These are phyloP conservation scores for Zoanthus sociatus DNA, from an alignment of 92 coral and sea anemone genomes.

Conservation along the genomic window DNA sequence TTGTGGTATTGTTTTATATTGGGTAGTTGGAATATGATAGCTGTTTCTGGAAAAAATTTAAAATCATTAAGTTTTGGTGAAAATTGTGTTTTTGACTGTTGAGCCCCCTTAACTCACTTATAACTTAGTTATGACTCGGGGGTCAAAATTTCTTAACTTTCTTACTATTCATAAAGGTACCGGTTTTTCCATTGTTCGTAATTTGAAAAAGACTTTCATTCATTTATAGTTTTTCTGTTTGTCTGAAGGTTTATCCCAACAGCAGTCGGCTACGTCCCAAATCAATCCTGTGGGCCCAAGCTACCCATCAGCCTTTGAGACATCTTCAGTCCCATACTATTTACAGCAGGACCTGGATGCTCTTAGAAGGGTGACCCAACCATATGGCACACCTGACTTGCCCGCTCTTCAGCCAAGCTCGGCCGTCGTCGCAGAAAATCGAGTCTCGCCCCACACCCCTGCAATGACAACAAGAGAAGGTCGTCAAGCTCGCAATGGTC, in stretches of 20 bases:
- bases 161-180: neutral
- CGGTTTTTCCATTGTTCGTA: too few species aligned
- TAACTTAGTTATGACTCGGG: too few species aligned
- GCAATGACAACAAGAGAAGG: slow-evolving; percentile 59
- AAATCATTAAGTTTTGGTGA: too few species aligned
- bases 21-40: too few species aligned
- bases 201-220: too few species aligned
- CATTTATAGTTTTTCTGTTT: too few species aligned
- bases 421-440: slow-evolving; percentile 46
- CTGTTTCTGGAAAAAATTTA: too few species aligned
- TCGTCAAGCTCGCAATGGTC: slow-evolving; percentile 73
- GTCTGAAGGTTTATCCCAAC: slow-evolving; percentile 41
- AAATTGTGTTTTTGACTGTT: too few species aligned
- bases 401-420: slow-evolving; percentile 56
- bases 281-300: slow-evolving; percentile 82
- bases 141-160: too few species aligned
- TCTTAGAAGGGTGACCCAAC: slow-evolving; percentile 77
- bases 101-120: too few species aligned
- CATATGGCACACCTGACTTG: slow-evolving; percentile 55
- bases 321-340: slow-evolving; percentile 92
- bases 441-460: slow-evolving; percentile 49
- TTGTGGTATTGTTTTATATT: too few species aligned
- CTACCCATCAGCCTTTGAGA: slow-evolving; percentile 68
- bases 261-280: slow-evolving; percentile 61
- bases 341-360: slow-evolving; percentile 95